Conservation (phyloP, 2,113 vertebrate genomes). For the Crypturellus undulatus region DNA sequence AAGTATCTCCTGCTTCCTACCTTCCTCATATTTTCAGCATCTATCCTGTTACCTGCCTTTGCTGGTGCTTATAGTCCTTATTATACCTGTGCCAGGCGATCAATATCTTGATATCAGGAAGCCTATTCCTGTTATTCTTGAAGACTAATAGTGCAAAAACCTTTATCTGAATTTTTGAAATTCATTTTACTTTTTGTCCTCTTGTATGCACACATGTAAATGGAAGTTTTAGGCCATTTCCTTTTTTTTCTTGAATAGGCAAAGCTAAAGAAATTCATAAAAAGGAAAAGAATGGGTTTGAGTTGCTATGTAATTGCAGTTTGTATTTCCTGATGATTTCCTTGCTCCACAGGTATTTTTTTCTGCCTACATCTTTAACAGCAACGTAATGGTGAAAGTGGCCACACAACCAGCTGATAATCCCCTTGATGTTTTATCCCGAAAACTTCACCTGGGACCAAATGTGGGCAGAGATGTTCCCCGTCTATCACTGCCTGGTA, state of each 20-base stretch:
- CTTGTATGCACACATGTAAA: rapidly evolving
- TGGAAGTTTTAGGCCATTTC: not conserved
- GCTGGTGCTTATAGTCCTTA: not conserved
- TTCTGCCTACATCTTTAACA: constrained; percentile 99
- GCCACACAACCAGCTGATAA: constrained; percentile 99
- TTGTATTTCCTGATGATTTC: not conserved
- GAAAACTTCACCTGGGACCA: constrained; percentile 96
- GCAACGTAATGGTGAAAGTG: constrained; percentile 99
- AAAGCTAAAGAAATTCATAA: not conserved
- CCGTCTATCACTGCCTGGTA: constrained; percentile 94
- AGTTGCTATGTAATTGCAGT: not conserved
- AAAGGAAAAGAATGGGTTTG: not conserved
- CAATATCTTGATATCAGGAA: not conserved
- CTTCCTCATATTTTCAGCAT: not conserved
- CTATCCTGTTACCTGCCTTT: not conserved
- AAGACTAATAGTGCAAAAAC: not conserved
- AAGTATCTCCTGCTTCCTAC: not conserved
- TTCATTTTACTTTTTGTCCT: not conserved
- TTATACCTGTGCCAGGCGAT: not conserved
- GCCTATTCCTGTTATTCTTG: not conserved
- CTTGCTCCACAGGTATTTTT: constrained; percentile 90
- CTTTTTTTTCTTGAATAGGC: not conserved
- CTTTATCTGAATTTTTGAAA: not conserved
- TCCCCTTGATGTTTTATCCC: constrained; percentile 94
- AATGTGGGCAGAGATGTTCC: constrained; percentile 95